Evolutionary conservation across 2,888 invertebrate species (phyloP).

Genomic region (Panopea generosa): DNA sequence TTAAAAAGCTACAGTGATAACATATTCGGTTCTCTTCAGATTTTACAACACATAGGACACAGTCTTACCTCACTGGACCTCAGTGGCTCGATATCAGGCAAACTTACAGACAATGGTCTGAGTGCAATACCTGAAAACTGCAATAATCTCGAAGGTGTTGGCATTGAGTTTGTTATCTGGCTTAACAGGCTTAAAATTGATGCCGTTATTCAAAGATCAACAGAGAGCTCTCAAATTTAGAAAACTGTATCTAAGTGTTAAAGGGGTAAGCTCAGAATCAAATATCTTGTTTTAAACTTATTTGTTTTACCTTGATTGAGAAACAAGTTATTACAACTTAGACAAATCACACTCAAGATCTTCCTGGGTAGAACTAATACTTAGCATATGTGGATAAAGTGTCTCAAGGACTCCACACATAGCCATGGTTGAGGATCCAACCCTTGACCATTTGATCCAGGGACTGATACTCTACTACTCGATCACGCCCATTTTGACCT

Average conservation of each 20-base stretch:
- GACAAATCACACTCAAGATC: too few species aligned
- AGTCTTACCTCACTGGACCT: slow-evolving; percentile 74
- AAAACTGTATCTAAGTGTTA: slow-evolving; percentile 72
- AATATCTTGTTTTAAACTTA: too few species aligned
- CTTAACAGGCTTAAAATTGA: slow-evolving; percentile 70
- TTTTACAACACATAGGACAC: slow-evolving; percentile 74
- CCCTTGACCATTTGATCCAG: too few species aligned
- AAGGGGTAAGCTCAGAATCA: slow-evolving; percentile 67
- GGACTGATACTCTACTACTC: too few species aligned
- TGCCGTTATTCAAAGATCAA: slow-evolving; percentile 72
- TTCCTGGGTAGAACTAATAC: too few species aligned
- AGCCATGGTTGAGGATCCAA: too few species aligned
- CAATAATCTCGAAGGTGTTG: slow-evolving; percentile 69
- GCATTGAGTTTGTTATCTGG: slow-evolving; percentile 73
- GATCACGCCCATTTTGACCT: too few species aligned
- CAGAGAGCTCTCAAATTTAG: slow-evolving; percentile 67
- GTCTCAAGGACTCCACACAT: too few species aligned
- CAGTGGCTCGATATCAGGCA: slow-evolving; percentile 72
- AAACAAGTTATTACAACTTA: too few species aligned
- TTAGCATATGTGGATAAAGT: too few species aligned
- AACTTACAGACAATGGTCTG: slow-evolving; percentile 78
- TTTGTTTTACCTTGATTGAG: too few species aligned
- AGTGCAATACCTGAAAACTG: slow-evolving; percentile 74
- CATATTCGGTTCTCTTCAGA: slow-evolving; percentile 59
- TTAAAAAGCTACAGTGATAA: too few species aligned